A percentile compares a stretch with the other conserved stretches of the same genome.
These are phyloP conservation scores for Epinephelus lanceolatus DNA, from an alignment of 2,113 vertebrate genomes.

Conservation along the genomic window DNA sequence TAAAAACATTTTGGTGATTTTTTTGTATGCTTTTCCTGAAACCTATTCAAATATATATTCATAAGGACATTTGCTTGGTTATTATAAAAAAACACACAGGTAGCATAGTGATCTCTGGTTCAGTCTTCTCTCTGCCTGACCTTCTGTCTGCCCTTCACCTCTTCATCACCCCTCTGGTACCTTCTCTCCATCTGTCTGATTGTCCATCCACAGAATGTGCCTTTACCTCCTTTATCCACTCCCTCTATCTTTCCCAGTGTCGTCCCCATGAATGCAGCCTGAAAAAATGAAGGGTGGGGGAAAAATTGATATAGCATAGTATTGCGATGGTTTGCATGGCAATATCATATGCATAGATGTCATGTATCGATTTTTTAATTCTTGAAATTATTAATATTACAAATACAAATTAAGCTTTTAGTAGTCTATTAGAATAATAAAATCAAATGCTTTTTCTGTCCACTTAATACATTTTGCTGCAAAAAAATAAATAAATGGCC, in stretches of 20 bases:
- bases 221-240: not conserved
- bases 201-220: not conserved
- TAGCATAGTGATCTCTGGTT: not conserved
- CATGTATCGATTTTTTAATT: too few species aligned
- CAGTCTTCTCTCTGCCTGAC: not conserved
- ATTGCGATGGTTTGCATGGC: too few species aligned
- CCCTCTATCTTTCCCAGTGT: not conserved
- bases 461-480: too few species aligned
- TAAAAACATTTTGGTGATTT: not conserved
- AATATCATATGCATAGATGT: too few species aligned
- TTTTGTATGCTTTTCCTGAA: not conserved
- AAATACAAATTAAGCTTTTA: too few species aligned
- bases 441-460: too few species aligned
- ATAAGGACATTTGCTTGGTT: not conserved
- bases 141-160: constrained; percentile 3
- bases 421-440: too few species aligned
- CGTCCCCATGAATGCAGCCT: too few species aligned
- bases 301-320: too few species aligned
- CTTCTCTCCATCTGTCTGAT: not conserved
- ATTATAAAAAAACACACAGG: not conserved
- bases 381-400: too few species aligned
- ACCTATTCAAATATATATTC: not conserved
- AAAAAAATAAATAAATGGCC: too few species aligned
- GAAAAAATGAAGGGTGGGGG: too few species aligned
- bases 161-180: not conserved